Conservation (phyloP, 2,113 vertebrate species). For the Plecotus auritus region DNA sequence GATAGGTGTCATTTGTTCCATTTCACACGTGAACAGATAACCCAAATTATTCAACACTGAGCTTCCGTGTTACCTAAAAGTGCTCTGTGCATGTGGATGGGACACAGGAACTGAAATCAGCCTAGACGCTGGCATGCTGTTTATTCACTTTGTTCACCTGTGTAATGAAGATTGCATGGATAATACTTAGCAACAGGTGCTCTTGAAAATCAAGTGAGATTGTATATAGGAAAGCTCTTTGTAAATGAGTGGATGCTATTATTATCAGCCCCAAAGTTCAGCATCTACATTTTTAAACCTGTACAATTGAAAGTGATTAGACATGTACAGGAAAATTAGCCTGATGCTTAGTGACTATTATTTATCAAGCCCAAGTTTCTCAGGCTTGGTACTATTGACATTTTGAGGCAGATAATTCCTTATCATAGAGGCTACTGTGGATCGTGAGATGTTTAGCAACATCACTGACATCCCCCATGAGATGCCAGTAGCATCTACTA, state of each 20-base stretch:
- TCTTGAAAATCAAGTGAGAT: neutral
- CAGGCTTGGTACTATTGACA: neutral
- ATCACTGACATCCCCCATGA: neutral
- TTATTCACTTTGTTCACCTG: neutral
- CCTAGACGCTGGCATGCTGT: neutral
- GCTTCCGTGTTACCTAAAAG: neutral
- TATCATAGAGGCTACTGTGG: too few relatives aligned
- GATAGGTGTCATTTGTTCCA: too few relatives aligned
- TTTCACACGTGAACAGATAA: neutral
- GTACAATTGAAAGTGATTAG: neutral
- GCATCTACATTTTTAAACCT: neutral
- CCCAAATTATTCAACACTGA: neutral
- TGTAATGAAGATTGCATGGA: neutral
- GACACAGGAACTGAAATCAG: neutral
- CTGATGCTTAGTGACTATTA: neutral
- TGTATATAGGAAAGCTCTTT: neutral
- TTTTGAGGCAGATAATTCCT: neutral
- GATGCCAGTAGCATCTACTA: neutral
- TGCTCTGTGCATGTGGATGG: accelerated
- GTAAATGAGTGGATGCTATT: neutral
- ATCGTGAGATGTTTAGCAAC: neutral
- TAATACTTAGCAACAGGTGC: neutral
- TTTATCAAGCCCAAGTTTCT: neutral
- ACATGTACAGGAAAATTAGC: neutral
- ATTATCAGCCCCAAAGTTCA: neutral